phyloP scores from a whole-genome alignment of 2,888 invertebrate genomes.

The Uloborus plumipes region DNA sequence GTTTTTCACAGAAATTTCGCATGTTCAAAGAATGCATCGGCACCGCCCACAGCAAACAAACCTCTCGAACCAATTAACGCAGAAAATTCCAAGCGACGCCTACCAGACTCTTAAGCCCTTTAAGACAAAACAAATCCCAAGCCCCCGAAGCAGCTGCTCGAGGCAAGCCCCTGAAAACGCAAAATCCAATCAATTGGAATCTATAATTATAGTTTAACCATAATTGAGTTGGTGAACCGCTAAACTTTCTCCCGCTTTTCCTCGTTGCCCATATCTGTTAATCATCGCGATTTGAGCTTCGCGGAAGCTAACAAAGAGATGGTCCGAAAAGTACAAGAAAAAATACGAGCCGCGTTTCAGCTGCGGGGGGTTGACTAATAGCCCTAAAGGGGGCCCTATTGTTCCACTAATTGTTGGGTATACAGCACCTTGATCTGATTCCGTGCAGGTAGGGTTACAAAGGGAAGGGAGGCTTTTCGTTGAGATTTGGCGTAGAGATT shows the following conservation, averaged over 20 bases:
- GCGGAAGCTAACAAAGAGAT: constrained; percentile 17
- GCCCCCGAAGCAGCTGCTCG: constrained; percentile 9
- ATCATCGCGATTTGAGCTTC: constrained; percentile 41
- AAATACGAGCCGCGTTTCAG: constrained; percentile 18
- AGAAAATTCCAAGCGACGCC: constrained; percentile 29
- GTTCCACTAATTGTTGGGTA: constrained; percentile 54
- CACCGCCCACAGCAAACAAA: constrained; percentile 2
- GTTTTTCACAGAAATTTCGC: too few relatives aligned
- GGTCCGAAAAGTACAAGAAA: constrained; percentile 15
- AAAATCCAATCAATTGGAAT: constrained; percentile 55
- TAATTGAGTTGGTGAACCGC: constrained; percentile 57
- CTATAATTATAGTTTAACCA: constrained; percentile 48
- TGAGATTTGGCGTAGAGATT: neutral
- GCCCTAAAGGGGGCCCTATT: constrained; percentile 43
- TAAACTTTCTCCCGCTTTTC: constrained; percentile 27
- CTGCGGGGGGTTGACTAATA: constrained; percentile 59
- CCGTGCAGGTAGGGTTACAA: constrained; percentile 36
- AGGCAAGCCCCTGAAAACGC: constrained; percentile 19
- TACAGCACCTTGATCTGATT: constrained; percentile 42
- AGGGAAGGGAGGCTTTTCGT: neutral
- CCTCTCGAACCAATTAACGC: constrained; percentile 33
- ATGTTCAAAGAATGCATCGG: neutral
- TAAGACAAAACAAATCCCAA: neutral
- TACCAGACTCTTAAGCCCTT: constrained; percentile 16
- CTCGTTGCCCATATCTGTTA: constrained; percentile 41